Percentiles rank a stretch among this genome's conserved stretches.
Conservation (phyloP, 1,140 invertebrate genomes). For the Papilio helenus region DNA sequence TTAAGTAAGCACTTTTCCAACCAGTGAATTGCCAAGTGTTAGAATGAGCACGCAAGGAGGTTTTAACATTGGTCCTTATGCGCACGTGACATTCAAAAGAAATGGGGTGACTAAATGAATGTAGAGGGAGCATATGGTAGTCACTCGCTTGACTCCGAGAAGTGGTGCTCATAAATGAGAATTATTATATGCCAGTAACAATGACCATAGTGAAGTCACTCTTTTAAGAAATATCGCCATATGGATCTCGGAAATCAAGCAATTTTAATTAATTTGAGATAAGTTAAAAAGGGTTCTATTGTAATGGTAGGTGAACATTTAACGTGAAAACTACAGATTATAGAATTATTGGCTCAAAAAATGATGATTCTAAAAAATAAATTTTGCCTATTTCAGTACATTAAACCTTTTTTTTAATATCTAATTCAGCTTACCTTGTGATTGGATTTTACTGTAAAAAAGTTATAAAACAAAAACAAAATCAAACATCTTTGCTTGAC, state of each 20-base stretch:
- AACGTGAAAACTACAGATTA: not conserved
- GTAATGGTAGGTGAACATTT: not conserved
- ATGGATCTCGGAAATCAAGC: slow-evolving; percentile 1
- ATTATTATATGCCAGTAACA: slow-evolving; percentile 26
- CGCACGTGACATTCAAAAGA: slow-evolving; percentile 62
- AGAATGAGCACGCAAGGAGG: slow-evolving; percentile 56
- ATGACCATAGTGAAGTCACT: not conserved
- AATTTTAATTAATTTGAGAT: not conserved
- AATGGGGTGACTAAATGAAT: slow-evolving; percentile 46
- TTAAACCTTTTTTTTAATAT: no score
- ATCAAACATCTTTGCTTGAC: no score
- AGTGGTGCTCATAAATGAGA: slow-evolving; percentile 13
- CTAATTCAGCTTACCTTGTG: no score
- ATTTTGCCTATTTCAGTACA: no score
- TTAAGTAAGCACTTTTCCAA: slow-evolving; percentile 33
- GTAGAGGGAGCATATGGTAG: slow-evolving; percentile 55
- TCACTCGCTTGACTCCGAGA: slow-evolving; percentile 32
- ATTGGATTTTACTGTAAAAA: no score
- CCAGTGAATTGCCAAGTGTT: slow-evolving; percentile 35
- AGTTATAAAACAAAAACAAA: no score
- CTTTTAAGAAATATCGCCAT: slow-evolving; percentile 23
- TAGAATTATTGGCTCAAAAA: not conserved
- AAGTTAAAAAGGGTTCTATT: not conserved
- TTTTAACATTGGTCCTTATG: slow-evolving; percentile 49
- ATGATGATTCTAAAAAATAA: no score